Conservation (phyloP, 2,797 vertebrate genomes). For the Lacerta bilineata region DNA sequence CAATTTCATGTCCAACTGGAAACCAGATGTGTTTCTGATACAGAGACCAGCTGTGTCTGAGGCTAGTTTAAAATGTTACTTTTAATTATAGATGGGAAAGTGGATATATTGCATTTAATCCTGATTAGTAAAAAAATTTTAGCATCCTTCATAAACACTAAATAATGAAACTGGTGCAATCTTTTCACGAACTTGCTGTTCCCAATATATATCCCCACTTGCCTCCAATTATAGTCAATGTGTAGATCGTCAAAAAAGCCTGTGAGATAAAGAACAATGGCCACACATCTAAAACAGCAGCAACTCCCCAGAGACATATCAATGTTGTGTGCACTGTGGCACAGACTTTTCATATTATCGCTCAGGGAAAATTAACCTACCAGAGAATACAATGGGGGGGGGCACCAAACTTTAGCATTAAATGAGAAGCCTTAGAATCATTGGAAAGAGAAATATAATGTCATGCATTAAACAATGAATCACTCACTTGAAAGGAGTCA, state of each 20-base stretch:
- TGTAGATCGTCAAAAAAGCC: not conserved
- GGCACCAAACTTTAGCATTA: slow-evolving; percentile 47
- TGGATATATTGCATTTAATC: not conserved
- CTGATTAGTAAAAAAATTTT: not conserved
- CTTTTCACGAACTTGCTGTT: not conserved
- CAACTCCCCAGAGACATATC: not conserved
- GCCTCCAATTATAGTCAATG: not conserved
- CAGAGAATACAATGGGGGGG: slow-evolving; percentile 4
- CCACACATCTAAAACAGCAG: not conserved
- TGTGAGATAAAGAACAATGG: too few relatives aligned
- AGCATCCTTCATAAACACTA: not conserved
- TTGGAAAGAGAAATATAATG: not conserved
- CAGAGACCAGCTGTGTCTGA: not conserved
- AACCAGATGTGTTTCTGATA: not conserved
- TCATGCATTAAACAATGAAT: not conserved
- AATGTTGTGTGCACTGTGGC: not conserved
- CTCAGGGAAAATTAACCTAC: not conserved
- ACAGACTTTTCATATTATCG: not conserved
- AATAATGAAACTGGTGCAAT: not conserved
- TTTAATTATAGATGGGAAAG: not conserved
- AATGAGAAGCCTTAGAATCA: slow-evolving; percentile 21
- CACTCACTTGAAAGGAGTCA: not conserved
- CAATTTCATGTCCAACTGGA: not conserved
- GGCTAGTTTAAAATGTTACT: not conserved
- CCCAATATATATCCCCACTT: not conserved